Base-by-base conservation (phyloP, 2,888 invertebrate genomes). In the Glomeris marginata region DNA sequence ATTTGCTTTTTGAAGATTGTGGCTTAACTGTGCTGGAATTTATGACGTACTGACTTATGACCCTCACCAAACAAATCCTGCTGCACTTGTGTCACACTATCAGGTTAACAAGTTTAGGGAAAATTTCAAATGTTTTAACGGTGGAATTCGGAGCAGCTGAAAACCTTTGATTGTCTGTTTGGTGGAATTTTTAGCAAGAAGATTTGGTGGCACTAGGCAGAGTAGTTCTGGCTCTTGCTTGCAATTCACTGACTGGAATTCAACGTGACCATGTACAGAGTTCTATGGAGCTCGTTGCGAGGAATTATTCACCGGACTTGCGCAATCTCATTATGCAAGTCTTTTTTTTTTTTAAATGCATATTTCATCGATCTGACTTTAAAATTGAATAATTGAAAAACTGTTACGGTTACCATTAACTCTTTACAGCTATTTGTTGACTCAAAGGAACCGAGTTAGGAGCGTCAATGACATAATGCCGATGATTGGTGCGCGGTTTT, bases 391-490 rank as follows among this genome's bases (percentile, higher is more conserved):
- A 38, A 18, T 15, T n/a, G 6, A 3, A 33, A 6, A 45, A 45
- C n/a, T 15, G 10, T 43, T 18, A 11, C 8, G 10, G 10, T 20
- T 15, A 43, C 37, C 6, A 10, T 28, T 41, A 2, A 13, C 15
- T 21, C 41, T 13, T 63, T 64, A 6, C 58, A 85, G 84, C 68
- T 86, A 84, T 68, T 72, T 88, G 64, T 72, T 87, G 61, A 74
- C 80, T 42, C 74, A 77, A 52, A 58, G 61, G 55, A 56, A 56
- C 36, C 57, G 62, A 28, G 55, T 59, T 58, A 80, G 84, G 62
- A 83, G 81, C 61, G 84, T 97, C 53, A 88, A 87, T 56, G 95
- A 97, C 71, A 77, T 97, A 61, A 97, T 97, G 97, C 95, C 97
- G 28, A 94, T 97, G 92, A 95, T 98, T 60, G 97, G 74, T 21